phyloP scores from a whole-genome alignment of 2,888 invertebrate species.

The Stictocephala bisonia region DNA sequence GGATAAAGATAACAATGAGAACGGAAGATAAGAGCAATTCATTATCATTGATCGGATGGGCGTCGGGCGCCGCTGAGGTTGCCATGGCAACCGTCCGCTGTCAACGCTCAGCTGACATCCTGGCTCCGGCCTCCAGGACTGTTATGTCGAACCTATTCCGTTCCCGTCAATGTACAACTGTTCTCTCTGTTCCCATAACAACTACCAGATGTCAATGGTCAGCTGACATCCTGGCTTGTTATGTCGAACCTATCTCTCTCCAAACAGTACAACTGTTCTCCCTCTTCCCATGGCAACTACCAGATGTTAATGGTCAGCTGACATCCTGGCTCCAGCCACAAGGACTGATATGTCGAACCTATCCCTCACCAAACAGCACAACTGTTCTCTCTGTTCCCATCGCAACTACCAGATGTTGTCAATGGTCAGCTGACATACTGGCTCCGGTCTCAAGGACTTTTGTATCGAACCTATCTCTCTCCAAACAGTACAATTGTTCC shows the following conservation, averaged over 20 bases:
- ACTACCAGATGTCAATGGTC: background rate
- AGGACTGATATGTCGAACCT: too few relatives aligned
- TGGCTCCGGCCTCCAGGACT: background rate
- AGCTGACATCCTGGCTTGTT: conserved; percentile 12
- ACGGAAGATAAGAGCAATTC: conserved; percentile 38
- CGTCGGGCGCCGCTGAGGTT: conserved; percentile 5
- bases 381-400: too few relatives aligned
- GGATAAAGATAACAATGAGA: conserved; percentile 37
- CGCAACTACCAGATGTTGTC: too few relatives aligned
- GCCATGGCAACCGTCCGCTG: conserved; percentile 15
- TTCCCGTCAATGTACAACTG: background rate
- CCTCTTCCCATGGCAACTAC: background rate
- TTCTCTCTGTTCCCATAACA: background rate
- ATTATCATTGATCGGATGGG: conserved; percentile 35
- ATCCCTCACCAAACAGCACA: too few relatives aligned
- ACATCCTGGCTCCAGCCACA: too few relatives aligned
- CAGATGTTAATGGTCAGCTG: background rate
- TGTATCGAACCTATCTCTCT: too few relatives aligned
- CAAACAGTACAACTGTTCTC: background rate
- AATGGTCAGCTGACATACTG: too few relatives aligned
- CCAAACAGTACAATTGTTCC: background rate
- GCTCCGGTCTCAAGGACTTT: too few relatives aligned
- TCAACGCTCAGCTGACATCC: background rate
- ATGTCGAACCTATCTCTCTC: too few relatives aligned
- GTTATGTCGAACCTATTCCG: background rate